Evolutionary conservation across 2,113 vertebrate genomes (phyloP).

Genomic region (Pycnonotus jocosus): DNA sequence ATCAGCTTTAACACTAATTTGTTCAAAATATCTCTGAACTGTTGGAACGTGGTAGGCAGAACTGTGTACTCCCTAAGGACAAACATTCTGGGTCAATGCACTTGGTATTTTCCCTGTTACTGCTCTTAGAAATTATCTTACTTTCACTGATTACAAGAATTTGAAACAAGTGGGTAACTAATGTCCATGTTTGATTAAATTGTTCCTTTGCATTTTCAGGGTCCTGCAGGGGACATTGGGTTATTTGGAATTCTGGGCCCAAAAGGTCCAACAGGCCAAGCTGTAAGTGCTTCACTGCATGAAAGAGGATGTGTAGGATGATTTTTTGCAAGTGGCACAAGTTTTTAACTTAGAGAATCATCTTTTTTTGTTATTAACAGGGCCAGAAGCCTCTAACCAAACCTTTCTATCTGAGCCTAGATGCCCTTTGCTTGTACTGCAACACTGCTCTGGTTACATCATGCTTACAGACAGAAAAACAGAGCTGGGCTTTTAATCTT

Average conservation of each 20-base stretch:
- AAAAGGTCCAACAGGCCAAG: conserved; percentile 84
- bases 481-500: not conserved
- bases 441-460: not conserved
- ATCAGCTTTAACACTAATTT: not conserved
- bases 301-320: not conserved
- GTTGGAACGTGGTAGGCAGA: not conserved
- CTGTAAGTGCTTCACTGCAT: conserved; percentile 74
- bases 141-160: not conserved
- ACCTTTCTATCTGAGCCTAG: not conserved
- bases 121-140: not conserved
- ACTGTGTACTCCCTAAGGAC: not conserved
- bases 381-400: not conserved
- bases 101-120: not conserved
- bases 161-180: not conserved
- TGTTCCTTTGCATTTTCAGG: conserved; percentile 71
- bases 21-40: not conserved
- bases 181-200: not conserved
- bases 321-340: not conserved
- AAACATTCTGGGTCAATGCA: not conserved
- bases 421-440: not conserved
- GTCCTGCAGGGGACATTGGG: conserved; percentile 85
- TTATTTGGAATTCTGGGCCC: conserved; percentile 83
- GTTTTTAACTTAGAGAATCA: not conserved
- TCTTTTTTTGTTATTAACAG: not conserved
- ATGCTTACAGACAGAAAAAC: not conserved